Base-by-base conservation (phyloP, 2,888 invertebrate genomes). In the Resseliella maxima region DNA sequence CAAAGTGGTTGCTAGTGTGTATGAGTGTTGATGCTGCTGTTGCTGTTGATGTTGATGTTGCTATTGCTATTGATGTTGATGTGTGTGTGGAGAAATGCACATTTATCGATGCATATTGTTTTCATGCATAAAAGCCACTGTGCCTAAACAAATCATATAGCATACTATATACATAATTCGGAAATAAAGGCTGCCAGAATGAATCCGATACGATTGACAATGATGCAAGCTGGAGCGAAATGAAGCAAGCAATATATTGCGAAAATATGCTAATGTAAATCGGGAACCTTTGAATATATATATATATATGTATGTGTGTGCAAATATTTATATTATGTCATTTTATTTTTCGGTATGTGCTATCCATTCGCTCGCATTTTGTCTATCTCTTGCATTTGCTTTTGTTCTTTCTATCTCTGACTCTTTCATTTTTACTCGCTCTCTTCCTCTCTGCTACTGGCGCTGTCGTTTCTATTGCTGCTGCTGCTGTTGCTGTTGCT, bases 231-330 rank as follows among this genome's bases (percentile, higher is more conserved):
- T 72, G 72, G 72, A 72, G 72, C 72, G 72, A 72, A 72, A 72
- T 72, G 72, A 72, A 72, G 72, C 72, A 72, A 72, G 72, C 72
- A 72, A 72, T 72, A 72, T 72, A 72, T 72, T 72, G 72, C 72
- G 72, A 72, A 72, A 72, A 72, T 72, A 72, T 72, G 72, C 72
- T 72, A 72, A 72, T 72, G 35, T 72, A 72, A 72, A 72, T 72
- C 72, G 72, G 18, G 72, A n/a, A 15, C 72, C 24, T 31, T 31
- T 31, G 72, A 18, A 72, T 72, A 72, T n/a, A n/a, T n/a, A n/a
- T n/a, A n/a, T n/a, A n/a, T n/a, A n/a, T n/a, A n/a, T n/a, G n/a
- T n/a, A n/a, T 72, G 72, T 72, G 31, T 72, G 72, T 72, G 72
- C 72, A 72, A 72, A 72, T 72, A 72, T 72, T 72, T 72, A 72